A percentile compares a stretch with the other conserved stretches of the same genome.
Evolutionary conservation across 2,888 invertebrate species (phyloP).

Genomic region (Caenorhabditis sulstoni): DNA sequence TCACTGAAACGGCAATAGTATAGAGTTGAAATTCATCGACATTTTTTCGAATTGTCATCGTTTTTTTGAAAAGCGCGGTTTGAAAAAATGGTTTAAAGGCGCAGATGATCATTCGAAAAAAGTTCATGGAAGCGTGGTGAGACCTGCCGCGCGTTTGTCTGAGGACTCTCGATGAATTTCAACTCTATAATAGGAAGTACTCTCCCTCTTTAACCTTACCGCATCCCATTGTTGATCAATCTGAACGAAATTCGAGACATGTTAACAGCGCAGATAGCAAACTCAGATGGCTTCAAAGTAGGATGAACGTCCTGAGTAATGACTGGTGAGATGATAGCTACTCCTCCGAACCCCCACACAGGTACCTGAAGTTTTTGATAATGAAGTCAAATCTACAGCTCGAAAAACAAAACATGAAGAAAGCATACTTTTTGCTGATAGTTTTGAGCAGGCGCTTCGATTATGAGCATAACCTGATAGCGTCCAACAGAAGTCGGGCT

Average conservation of each 20-base stretch:
- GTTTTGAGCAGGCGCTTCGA: slow-evolving; percentile 32
- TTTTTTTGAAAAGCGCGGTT: too few species aligned
- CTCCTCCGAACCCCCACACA: slow-evolving; percentile 36
- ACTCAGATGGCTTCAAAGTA: slow-evolving; percentile 20
- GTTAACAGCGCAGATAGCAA: slow-evolving; percentile 3
- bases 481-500: slow-evolving; percentile 31
- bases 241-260: slow-evolving; percentile 26
- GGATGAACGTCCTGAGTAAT: background rate
- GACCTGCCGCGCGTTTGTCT: too few species aligned
- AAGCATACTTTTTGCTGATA: slow-evolving; percentile 10
- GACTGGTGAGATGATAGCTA: slow-evolving; percentile 1
- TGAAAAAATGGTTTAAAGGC: too few species aligned
- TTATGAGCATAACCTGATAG: slow-evolving; percentile 16
- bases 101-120: too few species aligned
- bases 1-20: slow-evolving; percentile 23
- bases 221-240: slow-evolving; percentile 8
- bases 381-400: too few species aligned
- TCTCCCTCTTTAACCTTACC: too few species aligned
- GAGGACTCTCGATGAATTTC: too few species aligned
- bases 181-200: too few species aligned
- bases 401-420: background rate
- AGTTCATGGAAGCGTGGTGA: too few species aligned
- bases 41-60: too few species aligned
- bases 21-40: background rate
- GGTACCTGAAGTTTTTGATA: slow-evolving; percentile 24